A percentile compares a stretch with the other conserved stretches of the same genome.
Conservation (phyloP, 1,140 invertebrate genomes). For the Apolygus lucorum region DNA sequence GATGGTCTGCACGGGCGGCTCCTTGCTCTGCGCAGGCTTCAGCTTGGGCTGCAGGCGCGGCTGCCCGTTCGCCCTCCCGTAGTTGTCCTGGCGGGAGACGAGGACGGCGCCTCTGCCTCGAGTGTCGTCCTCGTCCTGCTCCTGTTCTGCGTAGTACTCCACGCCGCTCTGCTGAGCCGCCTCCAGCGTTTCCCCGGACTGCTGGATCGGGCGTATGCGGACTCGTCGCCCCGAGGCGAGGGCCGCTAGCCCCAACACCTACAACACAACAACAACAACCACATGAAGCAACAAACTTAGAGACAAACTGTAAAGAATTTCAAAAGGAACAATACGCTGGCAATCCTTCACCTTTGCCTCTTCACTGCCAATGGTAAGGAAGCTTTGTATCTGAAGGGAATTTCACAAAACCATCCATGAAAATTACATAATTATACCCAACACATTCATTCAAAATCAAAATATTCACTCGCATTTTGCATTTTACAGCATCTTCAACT, state of each 20-base stretch:
- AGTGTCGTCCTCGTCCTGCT: conserved; percentile 37
- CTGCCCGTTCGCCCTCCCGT: conserved; percentile 30
- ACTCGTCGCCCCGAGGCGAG: conserved; percentile 18
- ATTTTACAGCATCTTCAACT: too few relatives aligned
- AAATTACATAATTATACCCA: too few relatives aligned
- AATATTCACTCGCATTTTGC: too few relatives aligned
- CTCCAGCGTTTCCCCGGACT: not conserved
- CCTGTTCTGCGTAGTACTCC: conserved; percentile 18
- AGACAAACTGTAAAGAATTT: too few relatives aligned
- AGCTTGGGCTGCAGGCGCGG: conserved; percentile 24
- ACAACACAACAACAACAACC: too few relatives aligned
- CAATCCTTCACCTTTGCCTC: too few relatives aligned
- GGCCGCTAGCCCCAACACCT: conserved; percentile 18
- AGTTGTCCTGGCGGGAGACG: conserved; percentile 31
- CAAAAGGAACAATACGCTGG: too few relatives aligned
- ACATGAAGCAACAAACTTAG: too few relatives aligned
- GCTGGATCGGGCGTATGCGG: not conserved
- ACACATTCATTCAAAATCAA: too few relatives aligned
- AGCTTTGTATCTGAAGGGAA: too few relatives aligned
- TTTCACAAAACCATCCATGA: too few relatives aligned
- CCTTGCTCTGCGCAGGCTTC: conserved; percentile 46
- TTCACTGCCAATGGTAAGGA: too few relatives aligned
- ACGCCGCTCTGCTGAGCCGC: conserved; percentile 4
- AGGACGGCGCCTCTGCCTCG: conserved; percentile 23
- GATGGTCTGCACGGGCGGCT: conserved; percentile 66